Conservation (phyloP, 1,140 invertebrate genomes). For the Temnothorax curvispinosus region DNA sequence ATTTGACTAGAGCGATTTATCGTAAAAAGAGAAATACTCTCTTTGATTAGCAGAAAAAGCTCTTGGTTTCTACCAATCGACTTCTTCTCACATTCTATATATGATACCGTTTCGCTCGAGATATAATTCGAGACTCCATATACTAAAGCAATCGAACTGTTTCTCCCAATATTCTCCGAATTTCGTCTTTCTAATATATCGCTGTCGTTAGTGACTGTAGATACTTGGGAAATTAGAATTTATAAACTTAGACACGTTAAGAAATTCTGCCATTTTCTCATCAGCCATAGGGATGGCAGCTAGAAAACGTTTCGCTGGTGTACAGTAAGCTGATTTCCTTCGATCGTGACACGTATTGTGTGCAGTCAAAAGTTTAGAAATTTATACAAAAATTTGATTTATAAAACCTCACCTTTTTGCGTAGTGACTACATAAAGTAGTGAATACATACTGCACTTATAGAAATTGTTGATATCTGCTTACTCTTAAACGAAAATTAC, state of each 20-base stretch:
- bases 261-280: conserved; percentile 61
- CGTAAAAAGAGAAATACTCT: not conserved
- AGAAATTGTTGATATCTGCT: not conserved
- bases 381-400: conserved; percentile 22
- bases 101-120: conserved; percentile 7
- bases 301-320: conserved; percentile 19
- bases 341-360: not conserved
- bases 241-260: conserved; percentile 54
- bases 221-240: conserved; percentile 60
- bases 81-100: conserved; percentile 10
- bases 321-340: conserved; percentile 36
- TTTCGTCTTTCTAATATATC: conserved; percentile 44
- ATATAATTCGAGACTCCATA: not conserved
- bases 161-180: conserved; percentile 41
- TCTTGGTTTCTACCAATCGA: not conserved
- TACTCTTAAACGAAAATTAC: conserved; percentile 9
- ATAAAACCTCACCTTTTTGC: not conserved
- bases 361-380: conserved; percentile 10
- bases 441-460: not conserved
- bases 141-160: conserved; percentile 30
- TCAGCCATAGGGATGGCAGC: conserved; percentile 51
- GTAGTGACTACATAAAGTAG: not conserved
- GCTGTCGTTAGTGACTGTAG: conserved; percentile 62
- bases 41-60: conserved; percentile 3
- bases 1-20: conserved; percentile 5